Evolutionary conservation across 2,797 vertebrate genomes (phyloP).

Genomic region (Lophotriccus pileatus): DNA sequence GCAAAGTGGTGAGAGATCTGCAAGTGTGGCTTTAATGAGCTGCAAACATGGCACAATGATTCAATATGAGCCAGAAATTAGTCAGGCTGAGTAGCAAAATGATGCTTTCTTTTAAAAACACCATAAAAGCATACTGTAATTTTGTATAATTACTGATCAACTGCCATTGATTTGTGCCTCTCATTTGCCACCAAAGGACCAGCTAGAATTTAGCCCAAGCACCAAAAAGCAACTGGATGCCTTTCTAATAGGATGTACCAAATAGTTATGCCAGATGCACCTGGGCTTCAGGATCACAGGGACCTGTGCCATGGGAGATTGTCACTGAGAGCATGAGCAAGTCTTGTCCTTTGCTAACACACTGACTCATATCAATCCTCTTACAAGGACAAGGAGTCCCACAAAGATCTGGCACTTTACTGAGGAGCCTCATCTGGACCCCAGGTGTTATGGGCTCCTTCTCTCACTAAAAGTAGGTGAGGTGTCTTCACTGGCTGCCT

Average conservation of each 20-base stretch:
- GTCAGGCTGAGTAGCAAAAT: constrained; percentile 40
- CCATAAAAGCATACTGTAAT: constrained; percentile 39
- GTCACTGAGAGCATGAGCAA: neutral
- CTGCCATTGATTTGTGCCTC: constrained; percentile 50
- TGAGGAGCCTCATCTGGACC: neutral
- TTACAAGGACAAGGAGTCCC: neutral
- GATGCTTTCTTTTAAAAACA: constrained; percentile 40
- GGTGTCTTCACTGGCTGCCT: neutral
- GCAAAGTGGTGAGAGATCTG: neutral
- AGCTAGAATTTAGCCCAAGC: neutral
- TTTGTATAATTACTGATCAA: constrained; percentile 62
- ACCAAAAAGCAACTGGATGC: neutral
- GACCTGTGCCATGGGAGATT: neutral
- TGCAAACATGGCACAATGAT: constrained; percentile 21
- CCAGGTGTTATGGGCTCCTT: neutral
- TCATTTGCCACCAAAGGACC: neutral
- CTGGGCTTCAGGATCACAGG: neutral
- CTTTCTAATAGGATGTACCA: neutral
- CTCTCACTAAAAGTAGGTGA: neutral
- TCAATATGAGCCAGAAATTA: constrained; percentile 58
- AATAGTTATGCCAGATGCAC: neutral
- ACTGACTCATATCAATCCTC: neutral
- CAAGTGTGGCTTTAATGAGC: constrained; percentile 14
- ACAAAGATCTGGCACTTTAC: neutral
- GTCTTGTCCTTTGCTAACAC: neutral